Evolutionary conservation across 2,888 invertebrate species (phyloP).

Genomic region (Harpagoxenus sublaevis): DNA sequence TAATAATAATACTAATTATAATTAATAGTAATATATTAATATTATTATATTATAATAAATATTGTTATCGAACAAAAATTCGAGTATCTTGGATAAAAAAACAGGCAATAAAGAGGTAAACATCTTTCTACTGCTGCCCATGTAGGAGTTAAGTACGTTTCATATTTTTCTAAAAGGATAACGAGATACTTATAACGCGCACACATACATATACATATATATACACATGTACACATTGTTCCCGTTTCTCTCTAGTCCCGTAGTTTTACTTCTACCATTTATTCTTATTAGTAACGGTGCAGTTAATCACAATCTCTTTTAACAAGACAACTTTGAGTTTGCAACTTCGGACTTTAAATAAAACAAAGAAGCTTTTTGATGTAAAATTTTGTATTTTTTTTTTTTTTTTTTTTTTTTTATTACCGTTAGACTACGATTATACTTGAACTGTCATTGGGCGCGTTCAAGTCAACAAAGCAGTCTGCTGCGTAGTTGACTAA

Average conservation of each 20-base stretch:
- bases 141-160: background rate
- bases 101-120: background rate
- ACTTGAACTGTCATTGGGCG: too few relatives aligned
- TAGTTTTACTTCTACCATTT: conserved; percentile 19
- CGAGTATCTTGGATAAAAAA: background rate
- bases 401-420: too few relatives aligned
- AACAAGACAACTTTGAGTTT: background rate
- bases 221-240: background rate
- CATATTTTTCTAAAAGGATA: conserved; percentile 39
- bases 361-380: background rate
- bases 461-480: too few relatives aligned
- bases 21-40: conserved; percentile 4
- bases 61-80: background rate
- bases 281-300: background rate
- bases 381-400: too few relatives aligned
- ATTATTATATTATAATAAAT: background rate
- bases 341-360: background rate
- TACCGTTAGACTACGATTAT: too few relatives aligned
- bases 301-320: background rate
- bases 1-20: conserved; percentile 9
- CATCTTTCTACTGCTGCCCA: background rate
- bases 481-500: too few relatives aligned
- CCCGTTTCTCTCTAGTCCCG: conserved; percentile 20
- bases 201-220: too few relatives aligned
- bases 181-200: background rate